phyloP scores from a whole-genome alignment of 2,888 invertebrate genomes.

The Metacarcinus magister region DNA sequence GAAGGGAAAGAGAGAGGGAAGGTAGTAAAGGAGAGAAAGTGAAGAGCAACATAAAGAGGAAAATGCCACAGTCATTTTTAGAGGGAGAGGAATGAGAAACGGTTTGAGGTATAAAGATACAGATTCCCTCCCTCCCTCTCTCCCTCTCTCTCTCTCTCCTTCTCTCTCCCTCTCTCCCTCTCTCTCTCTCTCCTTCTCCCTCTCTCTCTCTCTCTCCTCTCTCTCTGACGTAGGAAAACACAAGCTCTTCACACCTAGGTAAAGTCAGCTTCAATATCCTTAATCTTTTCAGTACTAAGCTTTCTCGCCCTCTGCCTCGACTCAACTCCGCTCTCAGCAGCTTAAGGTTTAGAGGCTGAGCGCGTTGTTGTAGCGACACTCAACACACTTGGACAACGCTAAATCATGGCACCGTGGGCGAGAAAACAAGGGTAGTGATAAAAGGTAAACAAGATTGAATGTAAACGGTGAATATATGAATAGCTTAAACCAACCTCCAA shows the following conservation, averaged over 20 bases:
- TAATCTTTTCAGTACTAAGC: no score
- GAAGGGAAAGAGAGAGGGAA: constrained; percentile 26
- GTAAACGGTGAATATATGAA: not conserved
- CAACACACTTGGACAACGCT: not conserved
- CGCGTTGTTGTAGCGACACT: not conserved
- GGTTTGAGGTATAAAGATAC: not conserved
- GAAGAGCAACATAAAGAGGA: constrained; percentile 11
- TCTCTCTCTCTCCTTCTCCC: no score
- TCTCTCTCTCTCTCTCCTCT: no score
- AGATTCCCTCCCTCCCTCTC: not conserved
- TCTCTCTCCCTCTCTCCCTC: no score
- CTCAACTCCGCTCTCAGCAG: not conserved
- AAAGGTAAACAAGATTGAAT: not conserved
- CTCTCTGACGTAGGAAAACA: no score
- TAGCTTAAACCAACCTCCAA: not conserved
- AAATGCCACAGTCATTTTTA: not conserved
- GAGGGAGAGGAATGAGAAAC: not conserved
- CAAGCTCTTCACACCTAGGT: not conserved
- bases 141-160: not conserved
- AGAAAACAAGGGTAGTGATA: not conserved
- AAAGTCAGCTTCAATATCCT: no score
- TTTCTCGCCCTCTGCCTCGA: no score
- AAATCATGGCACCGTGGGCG: not conserved
- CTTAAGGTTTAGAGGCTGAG: not conserved
- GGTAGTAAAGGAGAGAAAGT: not conserved